phyloP scores from a whole-genome alignment of 2,113 vertebrate species.

The Spilogale gracilis region DNA sequence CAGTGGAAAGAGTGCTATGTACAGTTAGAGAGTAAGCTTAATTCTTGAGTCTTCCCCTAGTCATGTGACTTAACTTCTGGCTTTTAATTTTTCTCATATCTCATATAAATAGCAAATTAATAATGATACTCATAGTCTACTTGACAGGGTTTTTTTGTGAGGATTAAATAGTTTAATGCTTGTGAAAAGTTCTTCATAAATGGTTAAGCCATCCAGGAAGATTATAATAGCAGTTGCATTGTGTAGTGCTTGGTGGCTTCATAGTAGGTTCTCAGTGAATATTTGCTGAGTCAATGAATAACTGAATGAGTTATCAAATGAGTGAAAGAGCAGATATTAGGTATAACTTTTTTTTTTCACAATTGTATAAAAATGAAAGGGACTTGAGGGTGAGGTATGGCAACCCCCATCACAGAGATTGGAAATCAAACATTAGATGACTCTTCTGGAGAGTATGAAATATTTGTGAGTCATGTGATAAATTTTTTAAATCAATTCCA shows the following conservation, averaged over 20 bases:
- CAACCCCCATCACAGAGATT: neutral
- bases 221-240: neutral
- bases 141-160: neutral
- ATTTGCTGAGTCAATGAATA: neutral
- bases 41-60: neutral
- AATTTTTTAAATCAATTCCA: neutral
- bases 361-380: neutral
- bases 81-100: slow-evolving; percentile 4
- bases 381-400: neutral
- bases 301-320: neutral
- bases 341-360: neutral
- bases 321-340: neutral
- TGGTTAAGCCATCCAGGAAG: neutral
- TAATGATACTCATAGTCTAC: neutral
- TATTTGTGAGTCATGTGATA: neutral
- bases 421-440: neutral
- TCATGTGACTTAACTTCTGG: neutral
- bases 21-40: neutral
- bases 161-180: neutral
- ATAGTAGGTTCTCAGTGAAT: neutral
- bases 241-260: neutral
- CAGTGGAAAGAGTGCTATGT: neutral
- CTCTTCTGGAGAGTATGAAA: neutral
- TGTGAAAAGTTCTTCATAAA: neutral
- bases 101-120: neutral